These are phyloP conservation scores for Chelonoidis abingdonii DNA, from an alignment of 2,113 vertebrate genomes.

Conservation along the genomic window DNA sequence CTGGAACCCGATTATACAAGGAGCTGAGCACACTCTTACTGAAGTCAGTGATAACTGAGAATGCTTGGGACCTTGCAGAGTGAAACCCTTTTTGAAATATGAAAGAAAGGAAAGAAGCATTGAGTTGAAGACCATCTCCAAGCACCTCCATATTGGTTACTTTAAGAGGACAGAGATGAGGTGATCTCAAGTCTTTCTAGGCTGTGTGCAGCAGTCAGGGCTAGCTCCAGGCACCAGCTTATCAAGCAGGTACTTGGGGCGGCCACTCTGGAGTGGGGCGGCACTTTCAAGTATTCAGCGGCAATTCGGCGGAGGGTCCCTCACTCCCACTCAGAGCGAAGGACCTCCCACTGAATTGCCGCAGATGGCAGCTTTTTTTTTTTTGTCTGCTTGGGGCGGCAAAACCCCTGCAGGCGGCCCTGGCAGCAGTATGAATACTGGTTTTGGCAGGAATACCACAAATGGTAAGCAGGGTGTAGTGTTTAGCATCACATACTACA, in stretches of 20 bases:
- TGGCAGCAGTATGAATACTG: neutral
- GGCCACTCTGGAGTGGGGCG: too few relatives aligned
- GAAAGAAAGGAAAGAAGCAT: neutral
- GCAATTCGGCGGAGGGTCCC: too few relatives aligned
- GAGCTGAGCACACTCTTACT: neutral
- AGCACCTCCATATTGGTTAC: neutral
- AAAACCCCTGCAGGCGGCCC: too few relatives aligned
- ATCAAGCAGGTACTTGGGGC: too few relatives aligned
- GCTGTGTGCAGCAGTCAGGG: neutral
- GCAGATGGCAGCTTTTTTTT: too few relatives aligned
- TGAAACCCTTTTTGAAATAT: neutral
- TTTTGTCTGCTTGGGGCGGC: too few relatives aligned
- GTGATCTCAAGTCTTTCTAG: neutral
- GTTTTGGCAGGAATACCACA: neutral
- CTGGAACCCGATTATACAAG: neutral
- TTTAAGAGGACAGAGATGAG: neutral
- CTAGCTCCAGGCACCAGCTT: too few relatives aligned
- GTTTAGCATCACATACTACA: neutral
- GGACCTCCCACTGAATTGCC: too few relatives aligned
- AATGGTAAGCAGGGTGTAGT: neutral
- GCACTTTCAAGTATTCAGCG: too few relatives aligned
- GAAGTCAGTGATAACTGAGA: neutral
- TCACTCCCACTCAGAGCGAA: too few relatives aligned
- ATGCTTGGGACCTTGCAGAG: neutral
- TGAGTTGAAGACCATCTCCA: rapidly evolving